These are phyloP conservation scores for Mirza zaza DNA, from an alignment of 2,113 vertebrate species.

Conservation along the genomic window DNA sequence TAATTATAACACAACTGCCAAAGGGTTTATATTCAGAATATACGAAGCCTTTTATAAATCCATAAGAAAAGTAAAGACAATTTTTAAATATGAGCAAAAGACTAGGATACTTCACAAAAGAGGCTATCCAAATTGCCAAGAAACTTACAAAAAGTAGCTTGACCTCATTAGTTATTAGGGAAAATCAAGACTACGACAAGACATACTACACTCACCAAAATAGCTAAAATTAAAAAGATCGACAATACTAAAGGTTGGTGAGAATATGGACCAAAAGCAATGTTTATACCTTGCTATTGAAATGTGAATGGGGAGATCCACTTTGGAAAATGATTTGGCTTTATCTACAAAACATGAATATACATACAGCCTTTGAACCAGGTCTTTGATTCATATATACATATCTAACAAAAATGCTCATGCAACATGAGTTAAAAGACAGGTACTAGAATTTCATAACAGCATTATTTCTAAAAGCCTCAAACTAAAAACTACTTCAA, in stretches of 20 bases:
- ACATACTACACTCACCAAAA: not conserved
- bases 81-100: not conserved
- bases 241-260: not conserved
- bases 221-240: constrained; percentile 1
- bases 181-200: constrained; percentile 22
- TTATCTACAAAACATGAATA: not conserved
- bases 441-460: not conserved
- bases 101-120: not conserved
- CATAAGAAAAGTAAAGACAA: not conserved
- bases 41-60: not conserved
- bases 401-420: not conserved
- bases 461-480: not conserved
- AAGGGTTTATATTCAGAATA: not conserved
- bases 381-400: not conserved
- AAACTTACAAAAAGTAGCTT: not conserved
- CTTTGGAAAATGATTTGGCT: not conserved
- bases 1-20: not conserved
- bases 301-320: not conserved
- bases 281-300: not conserved
- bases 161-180: not conserved
- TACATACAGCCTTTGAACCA: not conserved
- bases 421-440: not conserved
- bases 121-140: not conserved
- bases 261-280: not conserved
- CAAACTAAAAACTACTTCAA: not conserved